Percentiles rank a stretch among this genome's conserved stretches.
phyloP scores from a whole-genome alignment of 2,113 vertebrate genomes.

The Ahaetulla prasina region DNA sequence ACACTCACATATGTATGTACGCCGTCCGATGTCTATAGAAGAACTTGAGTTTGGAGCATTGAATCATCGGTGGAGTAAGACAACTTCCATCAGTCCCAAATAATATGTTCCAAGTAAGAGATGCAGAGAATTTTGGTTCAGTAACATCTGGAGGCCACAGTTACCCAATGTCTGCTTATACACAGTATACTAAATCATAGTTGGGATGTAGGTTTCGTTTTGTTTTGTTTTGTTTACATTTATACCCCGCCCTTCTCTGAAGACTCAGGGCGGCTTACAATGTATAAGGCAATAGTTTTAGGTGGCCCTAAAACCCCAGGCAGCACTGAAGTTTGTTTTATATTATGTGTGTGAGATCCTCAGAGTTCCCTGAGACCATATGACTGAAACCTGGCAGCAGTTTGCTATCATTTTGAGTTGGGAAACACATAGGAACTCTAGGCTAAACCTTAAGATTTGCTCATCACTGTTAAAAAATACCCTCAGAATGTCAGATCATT shows the following conservation, averaged over 20 bases:
- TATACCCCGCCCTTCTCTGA: too few species aligned
- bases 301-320: background rate
- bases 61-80: background rate
- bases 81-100: background rate
- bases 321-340: background rate
- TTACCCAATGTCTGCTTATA: background rate
- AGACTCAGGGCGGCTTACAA: too few species aligned
- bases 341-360: background rate
- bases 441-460: background rate
- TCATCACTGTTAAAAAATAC: background rate
- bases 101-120: background rate
- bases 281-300: too few species aligned
- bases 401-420: background rate
- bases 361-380: background rate
- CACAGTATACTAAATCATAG: background rate
- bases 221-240: too few species aligned
- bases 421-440: background rate
- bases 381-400: background rate
- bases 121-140: background rate
- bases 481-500: background rate
- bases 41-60: background rate
- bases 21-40: background rate
- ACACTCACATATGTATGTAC: background rate
- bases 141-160: background rate
- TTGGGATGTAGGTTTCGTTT: too few species aligned